Percentiles rank a stretch among this genome's conserved stretches.
These are phyloP conservation scores for Drosophila anomelani DNA, from an alignment of 2,888 invertebrate genomes.

Conservation along the genomic window DNA sequence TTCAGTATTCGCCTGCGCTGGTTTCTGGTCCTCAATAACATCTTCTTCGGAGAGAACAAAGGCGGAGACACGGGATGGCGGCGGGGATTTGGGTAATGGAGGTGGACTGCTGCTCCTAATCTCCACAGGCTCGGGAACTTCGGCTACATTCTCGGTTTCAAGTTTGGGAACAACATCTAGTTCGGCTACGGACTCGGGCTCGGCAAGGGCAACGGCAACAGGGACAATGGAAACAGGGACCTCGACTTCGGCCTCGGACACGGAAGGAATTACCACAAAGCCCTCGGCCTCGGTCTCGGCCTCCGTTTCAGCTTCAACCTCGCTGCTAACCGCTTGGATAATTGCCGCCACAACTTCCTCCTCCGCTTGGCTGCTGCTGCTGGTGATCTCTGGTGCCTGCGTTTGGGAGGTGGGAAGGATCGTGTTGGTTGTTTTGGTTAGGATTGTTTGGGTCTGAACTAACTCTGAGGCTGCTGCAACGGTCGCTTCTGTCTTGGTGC, in stretches of 20 bases:
- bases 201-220: constrained; percentile 17
- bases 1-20: constrained; percentile 1
- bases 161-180: constrained; percentile 1
- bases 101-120: constrained; percentile 82
- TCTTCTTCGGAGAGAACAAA: constrained; percentile 86
- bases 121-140: constrained; percentile 47
- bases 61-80: constrained; percentile 90
- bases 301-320: constrained; percentile 51
- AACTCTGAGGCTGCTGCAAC: constrained; percentile 77
- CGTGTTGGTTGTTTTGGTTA: constrained; percentile 58
- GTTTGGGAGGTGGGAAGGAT: constrained; percentile 50
- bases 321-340: constrained; percentile 72
- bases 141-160: constrained; percentile 16
- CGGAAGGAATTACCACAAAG: constrained; percentile 58
- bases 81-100: constrained; percentile 90
- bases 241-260: constrained; percentile 25
- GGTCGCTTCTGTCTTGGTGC: constrained; percentile 63
- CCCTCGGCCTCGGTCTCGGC: constrained; percentile 47
- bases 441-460: constrained; percentile 75
- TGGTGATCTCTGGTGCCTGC: constrained; percentile 26
- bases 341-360: constrained; percentile 69
- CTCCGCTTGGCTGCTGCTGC: constrained; percentile 47
- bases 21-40: constrained; percentile 33
- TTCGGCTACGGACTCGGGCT: constrained; percentile 10
- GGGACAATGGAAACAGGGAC: constrained; percentile 12